A percentile compares a stretch with the other conserved stretches of the same genome.
These are phyloP conservation scores for Notothenia coriiceps DNA, from an alignment of 2,113 vertebrate genomes.

Conservation along the genomic window DNA sequence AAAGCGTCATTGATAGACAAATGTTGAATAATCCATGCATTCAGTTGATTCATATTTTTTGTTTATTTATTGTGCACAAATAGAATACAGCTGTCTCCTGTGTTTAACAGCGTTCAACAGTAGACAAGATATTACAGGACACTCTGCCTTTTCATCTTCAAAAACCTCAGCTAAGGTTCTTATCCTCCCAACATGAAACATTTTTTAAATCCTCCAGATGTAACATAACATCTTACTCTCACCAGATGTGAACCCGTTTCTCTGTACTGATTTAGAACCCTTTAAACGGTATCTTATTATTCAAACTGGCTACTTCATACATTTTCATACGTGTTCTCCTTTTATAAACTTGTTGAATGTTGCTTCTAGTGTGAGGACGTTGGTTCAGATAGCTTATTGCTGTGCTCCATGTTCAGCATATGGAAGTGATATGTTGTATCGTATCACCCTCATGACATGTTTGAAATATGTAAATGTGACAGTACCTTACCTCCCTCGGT, in stretches of 20 bases:
- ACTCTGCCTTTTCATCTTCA: constrained; percentile 29
- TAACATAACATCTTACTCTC: constrained; percentile 16
- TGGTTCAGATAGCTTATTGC: neutral
- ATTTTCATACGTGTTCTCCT: neutral
- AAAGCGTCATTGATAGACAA: neutral
- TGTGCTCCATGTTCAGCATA: neutral
- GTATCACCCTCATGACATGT: neutral
- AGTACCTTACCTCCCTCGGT: too few species aligned
- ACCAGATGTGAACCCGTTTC: constrained; percentile 24
- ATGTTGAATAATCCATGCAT: neutral
- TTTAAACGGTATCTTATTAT: neutral
- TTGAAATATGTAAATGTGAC: neutral
- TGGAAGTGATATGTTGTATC: neutral
- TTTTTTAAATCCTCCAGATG: constrained; percentile 36
- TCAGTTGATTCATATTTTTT: constrained; percentile 15
- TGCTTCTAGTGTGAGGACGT: neutral
- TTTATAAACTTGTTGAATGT: neutral
- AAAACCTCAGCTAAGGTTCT: constrained; percentile 16
- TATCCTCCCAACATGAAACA: neutral
- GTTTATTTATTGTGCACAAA: constrained; percentile 22
- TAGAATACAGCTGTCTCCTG: neutral
- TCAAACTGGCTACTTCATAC: neutral
- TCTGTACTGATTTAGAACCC: neutral
- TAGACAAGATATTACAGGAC: constrained; percentile 12
- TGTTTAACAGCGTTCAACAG: neutral